These are phyloP conservation scores for Epinephelus moara DNA, from an alignment of 2,113 vertebrate species.

Conservation along the genomic window DNA sequence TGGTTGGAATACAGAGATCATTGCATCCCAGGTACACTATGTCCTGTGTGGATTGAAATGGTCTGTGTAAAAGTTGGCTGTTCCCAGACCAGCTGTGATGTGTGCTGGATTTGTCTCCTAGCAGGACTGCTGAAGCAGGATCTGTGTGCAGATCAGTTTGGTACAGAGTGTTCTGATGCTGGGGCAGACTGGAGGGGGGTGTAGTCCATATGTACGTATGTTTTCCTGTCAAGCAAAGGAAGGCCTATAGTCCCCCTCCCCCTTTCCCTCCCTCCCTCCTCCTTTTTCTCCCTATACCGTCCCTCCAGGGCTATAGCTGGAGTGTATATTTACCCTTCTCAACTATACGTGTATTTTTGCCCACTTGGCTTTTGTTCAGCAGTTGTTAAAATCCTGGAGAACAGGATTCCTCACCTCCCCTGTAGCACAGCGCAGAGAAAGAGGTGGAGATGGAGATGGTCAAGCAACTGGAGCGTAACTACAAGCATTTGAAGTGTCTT, in stretches of 20 bases:
- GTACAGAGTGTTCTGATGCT: constrained; percentile 57
- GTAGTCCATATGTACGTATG: constrained; percentile 6
- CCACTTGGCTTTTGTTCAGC: constrained; percentile 32
- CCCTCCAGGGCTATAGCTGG: not conserved
- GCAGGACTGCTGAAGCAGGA: not conserved
- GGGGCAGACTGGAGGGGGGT: constrained; percentile 12
- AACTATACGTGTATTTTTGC: constrained; percentile 7
- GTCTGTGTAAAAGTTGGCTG: not conserved
- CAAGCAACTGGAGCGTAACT: not conserved
- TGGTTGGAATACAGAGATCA: not conserved
- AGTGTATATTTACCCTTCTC: constrained; percentile 21
- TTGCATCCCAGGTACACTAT: not conserved
- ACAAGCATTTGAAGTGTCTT: not conserved
- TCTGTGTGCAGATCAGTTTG: constrained; percentile 36
- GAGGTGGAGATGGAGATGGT: not conserved
- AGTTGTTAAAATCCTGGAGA: not conserved
- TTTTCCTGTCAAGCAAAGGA: constrained; percentile 20
- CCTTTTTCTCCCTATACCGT: constrained; percentile 3
- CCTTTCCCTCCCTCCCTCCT: not conserved
- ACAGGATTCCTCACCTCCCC: not conserved
- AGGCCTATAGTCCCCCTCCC: constrained; percentile 1
- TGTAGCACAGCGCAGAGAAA: not conserved
- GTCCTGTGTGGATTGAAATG: not conserved
- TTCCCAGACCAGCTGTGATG: not conserved
- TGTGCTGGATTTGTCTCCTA: not conserved